These are phyloP conservation scores for Porites australiensis DNA, from an alignment of 64 coral and sea anemone species.

Conservation along the genomic window DNA sequence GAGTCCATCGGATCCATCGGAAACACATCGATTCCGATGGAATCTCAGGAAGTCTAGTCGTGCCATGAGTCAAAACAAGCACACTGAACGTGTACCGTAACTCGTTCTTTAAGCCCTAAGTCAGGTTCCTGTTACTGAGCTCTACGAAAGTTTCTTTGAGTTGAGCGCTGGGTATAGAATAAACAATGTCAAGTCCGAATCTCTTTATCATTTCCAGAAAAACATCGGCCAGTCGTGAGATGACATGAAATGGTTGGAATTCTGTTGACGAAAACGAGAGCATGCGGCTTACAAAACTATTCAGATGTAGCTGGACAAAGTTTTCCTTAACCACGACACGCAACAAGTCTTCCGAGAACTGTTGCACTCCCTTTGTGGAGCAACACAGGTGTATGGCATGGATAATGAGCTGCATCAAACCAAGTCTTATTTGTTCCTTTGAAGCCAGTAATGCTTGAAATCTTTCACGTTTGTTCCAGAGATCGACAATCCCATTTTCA, in stretches of 20 bases:
- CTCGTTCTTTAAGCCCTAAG: too few species aligned
- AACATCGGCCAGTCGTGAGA: background rate
- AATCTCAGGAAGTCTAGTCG: too few species aligned
- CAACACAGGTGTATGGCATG: constrained; percentile 23
- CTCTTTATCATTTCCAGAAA: constrained; percentile 12
- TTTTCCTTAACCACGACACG: background rate
- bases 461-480: too few species aligned
- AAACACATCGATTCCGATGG: too few species aligned
- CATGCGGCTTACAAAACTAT: background rate
- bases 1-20: too few species aligned
- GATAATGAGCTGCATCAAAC: constrained; percentile 10
- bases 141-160: background rate
- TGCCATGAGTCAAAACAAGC: too few species aligned
- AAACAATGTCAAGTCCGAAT: background rate
- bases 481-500: too few species aligned
- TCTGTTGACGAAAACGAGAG: background rate
- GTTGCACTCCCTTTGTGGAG: background rate
- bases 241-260: background rate
- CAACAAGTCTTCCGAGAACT: background rate
- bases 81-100: too few species aligned
- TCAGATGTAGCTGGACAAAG: background rate
- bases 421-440: background rate
- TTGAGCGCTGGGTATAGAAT: background rate
- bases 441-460: too few species aligned
- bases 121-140: background rate